Conservation (phyloP, 2,797 vertebrate genomes). For the Pteronotus mesoamericanus region DNA sequence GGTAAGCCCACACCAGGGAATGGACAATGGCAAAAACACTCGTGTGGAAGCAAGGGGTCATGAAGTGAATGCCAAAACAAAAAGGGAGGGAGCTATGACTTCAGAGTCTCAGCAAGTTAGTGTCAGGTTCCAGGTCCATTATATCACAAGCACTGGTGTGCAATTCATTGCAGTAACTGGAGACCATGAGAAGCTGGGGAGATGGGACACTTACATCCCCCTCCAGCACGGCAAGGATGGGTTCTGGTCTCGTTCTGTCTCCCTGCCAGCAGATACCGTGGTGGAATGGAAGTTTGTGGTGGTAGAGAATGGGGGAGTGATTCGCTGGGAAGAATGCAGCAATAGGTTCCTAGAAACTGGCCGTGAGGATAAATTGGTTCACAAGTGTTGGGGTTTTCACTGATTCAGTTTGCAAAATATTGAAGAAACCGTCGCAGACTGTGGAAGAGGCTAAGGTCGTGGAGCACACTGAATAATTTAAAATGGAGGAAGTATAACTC, state of each 20-base stretch:
- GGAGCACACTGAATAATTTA: background rate
- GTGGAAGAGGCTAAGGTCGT: background rate
- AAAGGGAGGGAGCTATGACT: constrained; percentile 81
- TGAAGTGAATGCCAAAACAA: constrained; percentile 71
- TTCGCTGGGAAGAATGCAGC: constrained; percentile 94
- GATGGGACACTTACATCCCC: constrained; percentile 87
- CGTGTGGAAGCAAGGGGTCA: background rate
- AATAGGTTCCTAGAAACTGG: constrained; percentile 90
- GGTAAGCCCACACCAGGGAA: constrained; percentile 43
- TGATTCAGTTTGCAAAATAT: constrained; percentile 70
- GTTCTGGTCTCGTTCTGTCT: constrained; percentile 87
- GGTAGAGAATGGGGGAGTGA: constrained; percentile 89
- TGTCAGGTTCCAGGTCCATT: constrained; percentile 91
- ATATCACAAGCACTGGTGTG: constrained; percentile 81
- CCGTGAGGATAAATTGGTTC: constrained; percentile 84
- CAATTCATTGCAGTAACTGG: constrained; percentile 90
- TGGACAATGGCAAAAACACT: constrained; percentile 51
- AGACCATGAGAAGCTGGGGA: constrained; percentile 89
- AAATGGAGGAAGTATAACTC: background rate
- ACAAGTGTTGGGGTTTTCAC: constrained; percentile 89
- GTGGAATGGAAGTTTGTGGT: constrained; percentile 96
- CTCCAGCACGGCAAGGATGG: constrained; percentile 85
- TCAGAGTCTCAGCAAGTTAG: constrained; percentile 86
- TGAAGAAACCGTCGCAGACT: background rate
- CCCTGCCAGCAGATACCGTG: constrained; percentile 85